These are phyloP conservation scores for Regulus satrapa DNA, from an alignment of 2,113 vertebrate genomes.

Conservation along the genomic window DNA sequence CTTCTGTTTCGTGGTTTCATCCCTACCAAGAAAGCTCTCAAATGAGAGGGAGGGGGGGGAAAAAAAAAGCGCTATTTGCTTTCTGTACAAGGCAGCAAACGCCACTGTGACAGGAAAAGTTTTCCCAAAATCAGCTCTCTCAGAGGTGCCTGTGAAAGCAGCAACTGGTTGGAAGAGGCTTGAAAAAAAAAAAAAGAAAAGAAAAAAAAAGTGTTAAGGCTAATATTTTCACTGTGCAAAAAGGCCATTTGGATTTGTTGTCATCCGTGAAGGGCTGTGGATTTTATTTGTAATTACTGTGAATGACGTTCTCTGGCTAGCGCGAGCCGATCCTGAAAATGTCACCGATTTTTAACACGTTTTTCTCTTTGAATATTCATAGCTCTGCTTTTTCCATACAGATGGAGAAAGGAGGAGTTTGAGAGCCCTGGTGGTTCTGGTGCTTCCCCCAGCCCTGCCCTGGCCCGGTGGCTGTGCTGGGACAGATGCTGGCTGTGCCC, in stretches of 20 bases:
- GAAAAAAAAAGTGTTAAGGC: slow-evolving; percentile 18
- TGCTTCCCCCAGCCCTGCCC: background rate
- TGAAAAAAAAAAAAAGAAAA: background rate
- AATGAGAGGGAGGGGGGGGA: background rate
- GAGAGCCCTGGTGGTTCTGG: rapidly evolving
- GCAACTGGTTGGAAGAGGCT: slow-evolving; percentile 28
- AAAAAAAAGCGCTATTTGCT: background rate
- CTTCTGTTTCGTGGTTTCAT: slow-evolving; percentile 40
- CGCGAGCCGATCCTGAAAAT: background rate
- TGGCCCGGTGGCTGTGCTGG: background rate
- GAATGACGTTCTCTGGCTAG: slow-evolving; percentile 35
- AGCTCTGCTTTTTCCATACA: background rate
- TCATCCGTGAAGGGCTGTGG: slow-evolving; percentile 38
- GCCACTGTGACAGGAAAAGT: background rate
- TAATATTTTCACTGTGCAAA: slow-evolving; percentile 51
- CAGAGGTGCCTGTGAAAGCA: slow-evolving; percentile 31
- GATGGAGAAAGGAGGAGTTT: background rate
- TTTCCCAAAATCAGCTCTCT: background rate
- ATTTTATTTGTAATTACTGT: slow-evolving; percentile 20
- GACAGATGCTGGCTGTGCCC: background rate
- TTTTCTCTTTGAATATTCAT: slow-evolving; percentile 52
- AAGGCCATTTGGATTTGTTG: slow-evolving; percentile 56
- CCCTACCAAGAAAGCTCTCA: slow-evolving; percentile 3
- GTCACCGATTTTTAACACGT: slow-evolving; percentile 16
- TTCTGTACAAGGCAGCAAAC: background rate